Evolutionary conservation across 2,888 invertebrate genomes (phyloP), one percentile per base, ranked within the genome.

Genomic region (Cerastoderma edule): DNA sequence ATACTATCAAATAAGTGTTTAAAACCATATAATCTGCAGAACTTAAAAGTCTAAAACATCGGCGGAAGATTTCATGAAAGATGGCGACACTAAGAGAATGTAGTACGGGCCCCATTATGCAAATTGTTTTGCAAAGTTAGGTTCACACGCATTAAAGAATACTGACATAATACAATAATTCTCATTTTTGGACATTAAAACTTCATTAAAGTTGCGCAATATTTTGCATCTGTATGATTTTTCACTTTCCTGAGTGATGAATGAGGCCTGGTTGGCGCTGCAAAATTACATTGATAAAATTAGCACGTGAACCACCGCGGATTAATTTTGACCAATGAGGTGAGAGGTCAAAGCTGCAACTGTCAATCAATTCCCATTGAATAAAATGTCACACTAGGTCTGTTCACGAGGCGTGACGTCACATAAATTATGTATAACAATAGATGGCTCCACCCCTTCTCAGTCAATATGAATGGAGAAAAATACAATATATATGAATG

Each of bases 291-390:
- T 86, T 87, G 86, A 87, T 87, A 86, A 80, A 76, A 82, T 86
- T 87, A 83, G 83, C 86, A 87, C 87, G 87, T 87, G 86, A 87
- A 88, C 86, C 84, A 83, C 77, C 73, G 79, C 75, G 76, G 78
- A 77, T 69, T 69, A 72, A 73, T 72, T 74, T 71, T 83, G 81
- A 75, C 85, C 85, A 85, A 85, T 85, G 83, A 73, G 67, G 73
- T 74, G 75, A 73, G 67, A 73, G 81, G 78, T 82, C 81, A 78
- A 56, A 39, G 28, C 67, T 44, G 56, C 60, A 67, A 33, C 74
- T 81, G 80, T 84, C 83, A 84, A 84, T 84, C 83, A 84, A 78
- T 65, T 74, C 68, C 69, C 78, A 81, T 66, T 83, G 83, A 83
- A 83, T 83, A 72, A 79, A 83, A 69, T 73, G 57, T 68, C 69